Evolutionary conservation across 2,888 invertebrate genomes (phyloP).

Genomic region (Cheilosia urbana): DNA sequence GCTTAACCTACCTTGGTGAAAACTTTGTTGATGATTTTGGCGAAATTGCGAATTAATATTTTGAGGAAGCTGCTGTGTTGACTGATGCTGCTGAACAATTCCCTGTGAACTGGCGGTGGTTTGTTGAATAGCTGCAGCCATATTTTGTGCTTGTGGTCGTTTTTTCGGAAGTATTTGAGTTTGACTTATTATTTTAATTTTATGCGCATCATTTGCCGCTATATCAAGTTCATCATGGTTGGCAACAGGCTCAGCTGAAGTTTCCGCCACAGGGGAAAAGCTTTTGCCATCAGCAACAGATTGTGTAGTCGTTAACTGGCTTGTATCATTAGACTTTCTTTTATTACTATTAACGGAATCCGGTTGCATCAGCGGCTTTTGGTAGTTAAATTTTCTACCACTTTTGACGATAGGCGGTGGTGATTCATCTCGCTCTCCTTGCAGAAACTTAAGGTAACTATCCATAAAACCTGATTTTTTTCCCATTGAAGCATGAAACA

Average conservation of each 20-base stretch:
- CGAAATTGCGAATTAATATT: conserved; percentile 76
- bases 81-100: conserved; percentile 3
- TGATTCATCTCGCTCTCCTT: conserved; percentile 91
- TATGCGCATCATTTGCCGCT: conserved; percentile 81
- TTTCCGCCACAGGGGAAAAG: conserved; percentile 79
- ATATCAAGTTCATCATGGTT: conserved; percentile 76
- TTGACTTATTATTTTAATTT: conserved; percentile 83
- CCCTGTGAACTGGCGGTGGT: conserved; percentile 76
- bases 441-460: conserved; percentile 91
- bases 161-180: conserved; percentile 83
- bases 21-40: conserved; percentile 64
- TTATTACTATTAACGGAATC: conserved; percentile 41
- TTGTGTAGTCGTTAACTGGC: conserved; percentile 3
- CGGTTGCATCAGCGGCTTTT: conserved; percentile 73
- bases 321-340: conserved; percentile 45
- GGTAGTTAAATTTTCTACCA: conserved; percentile 81
- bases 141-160: conserved; percentile 83
- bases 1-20: conserved; percentile 61
- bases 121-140: conserved; percentile 81
- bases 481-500: conserved; percentile 67
- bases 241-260: conserved; percentile 84
- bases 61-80: conserved; percentile 81
- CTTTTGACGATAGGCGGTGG: conserved; percentile 87
- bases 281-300: conserved; percentile 16
- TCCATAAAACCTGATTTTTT: conserved; percentile 90